A percentile compares a stretch with the other conserved stretches of the same genome.
Conservation (phyloP, 2,113 vertebrate genomes). For the Neolamprologus tretocephalus region DNA sequence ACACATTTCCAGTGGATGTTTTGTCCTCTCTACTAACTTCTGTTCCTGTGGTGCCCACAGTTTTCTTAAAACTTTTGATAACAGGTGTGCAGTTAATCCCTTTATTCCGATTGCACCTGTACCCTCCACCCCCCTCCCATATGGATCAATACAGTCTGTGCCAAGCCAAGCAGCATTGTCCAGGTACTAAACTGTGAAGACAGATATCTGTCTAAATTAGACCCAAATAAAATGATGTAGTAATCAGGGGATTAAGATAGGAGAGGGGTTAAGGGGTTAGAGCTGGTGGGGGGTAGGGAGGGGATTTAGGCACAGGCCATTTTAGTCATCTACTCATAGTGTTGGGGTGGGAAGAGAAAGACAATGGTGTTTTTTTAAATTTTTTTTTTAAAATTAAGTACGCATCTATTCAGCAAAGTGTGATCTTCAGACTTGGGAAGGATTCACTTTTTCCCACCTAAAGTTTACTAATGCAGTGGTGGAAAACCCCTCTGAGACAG, state of each 20-base stretch:
- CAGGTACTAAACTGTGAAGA: slow-evolving; percentile 16
- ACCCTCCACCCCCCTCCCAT: neutral
- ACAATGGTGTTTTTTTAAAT: accelerated
- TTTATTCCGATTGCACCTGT: slow-evolving; percentile 47
- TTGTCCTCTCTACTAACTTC: neutral
- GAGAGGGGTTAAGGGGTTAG: slow-evolving; percentile 12
- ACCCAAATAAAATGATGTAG: slow-evolving; percentile 47
- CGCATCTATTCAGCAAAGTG: neutral
- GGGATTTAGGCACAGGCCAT: slow-evolving; percentile 22
- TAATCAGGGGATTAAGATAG: slow-evolving; percentile 72
- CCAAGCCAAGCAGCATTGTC: neutral
- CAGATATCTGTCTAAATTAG: slow-evolving; percentile 43
- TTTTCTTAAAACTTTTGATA: slow-evolving; percentile 4
- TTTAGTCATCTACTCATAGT: neutral
- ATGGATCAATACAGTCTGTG: slow-evolving; percentile 22
- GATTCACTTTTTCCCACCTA: neutral
- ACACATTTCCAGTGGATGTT: neutral
- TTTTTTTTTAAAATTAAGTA: neutral
- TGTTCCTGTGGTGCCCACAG: neutral
- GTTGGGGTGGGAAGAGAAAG: neutral
- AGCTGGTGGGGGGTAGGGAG: neutral
- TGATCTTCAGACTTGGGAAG: neutral
- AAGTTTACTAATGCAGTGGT: neutral
- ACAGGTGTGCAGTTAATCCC: slow-evolving; percentile 40
- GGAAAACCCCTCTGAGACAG: neutral